Base-by-base conservation (phyloP, 2,797 vertebrate genomes). In the Choloepus didactylus region DNA sequence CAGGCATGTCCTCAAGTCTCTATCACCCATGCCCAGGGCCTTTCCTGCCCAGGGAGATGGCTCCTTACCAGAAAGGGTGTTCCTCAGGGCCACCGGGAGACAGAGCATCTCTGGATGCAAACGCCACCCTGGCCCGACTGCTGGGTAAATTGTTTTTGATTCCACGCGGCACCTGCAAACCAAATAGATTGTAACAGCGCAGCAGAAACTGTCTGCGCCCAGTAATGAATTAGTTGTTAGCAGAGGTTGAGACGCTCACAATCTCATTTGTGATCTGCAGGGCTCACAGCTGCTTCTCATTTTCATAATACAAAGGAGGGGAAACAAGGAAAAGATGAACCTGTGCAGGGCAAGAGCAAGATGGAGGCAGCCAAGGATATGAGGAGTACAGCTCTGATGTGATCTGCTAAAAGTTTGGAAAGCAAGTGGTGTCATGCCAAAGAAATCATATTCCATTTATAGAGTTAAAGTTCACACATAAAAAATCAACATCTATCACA, bases 161-260 rank as follows among this genome's bases (percentile, higher is more conserved):
- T 97, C 97, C 49, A 10, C 54, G 88, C 38, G 64, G 75, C 44
- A 27, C 96, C 93, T 97, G 96, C 95, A 97, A 96, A 79, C 96
- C 96, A 97, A 96, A 97, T 93, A 97, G 96, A 97, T 89, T 93
- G 81, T 88, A 75, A 83, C 95, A 94, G 96, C 93, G 46, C 87
- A 92, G 93, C 23, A 46, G 93, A 98, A 97, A 90, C 72, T 79
- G 92, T 94, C 87, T 86, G 73, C n/a, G 67, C 87, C 87, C 81
- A 92, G 97, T 97, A 98, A 98, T 97, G 97, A 98, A 98, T 98
- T 97, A 97, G 96, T 93, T 97, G 97, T 97, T 97, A 97, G 85
- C 91, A 80, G 95, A 98, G 95, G 96, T 94, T 97, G 84, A 60
- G 27, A 95, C 84, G 67, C 89, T 97, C 92, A 25, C 95, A 89